Conservation (phyloP, 2,113 vertebrate genomes). For the Phoenicopterus ruber region DNA sequence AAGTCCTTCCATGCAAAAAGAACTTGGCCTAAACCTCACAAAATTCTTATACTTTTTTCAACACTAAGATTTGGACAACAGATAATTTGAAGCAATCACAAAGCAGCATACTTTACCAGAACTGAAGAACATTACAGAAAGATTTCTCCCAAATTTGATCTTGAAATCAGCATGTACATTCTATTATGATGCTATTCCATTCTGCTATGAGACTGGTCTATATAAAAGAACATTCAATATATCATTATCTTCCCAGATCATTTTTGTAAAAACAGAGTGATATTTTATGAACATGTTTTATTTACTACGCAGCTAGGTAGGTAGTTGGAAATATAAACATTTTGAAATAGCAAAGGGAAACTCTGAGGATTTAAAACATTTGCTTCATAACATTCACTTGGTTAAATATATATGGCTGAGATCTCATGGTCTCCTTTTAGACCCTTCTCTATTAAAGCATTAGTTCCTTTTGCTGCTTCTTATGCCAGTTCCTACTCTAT, state of each 20-base stretch:
- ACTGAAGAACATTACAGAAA: background rate
- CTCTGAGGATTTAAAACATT: background rate
- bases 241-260: background rate
- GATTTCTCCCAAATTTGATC: background rate
- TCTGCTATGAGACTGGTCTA: too few species aligned
- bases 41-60: background rate
- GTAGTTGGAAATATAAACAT: background rate
- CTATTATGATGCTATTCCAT: background rate
- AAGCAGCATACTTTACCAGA: background rate
- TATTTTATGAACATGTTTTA: background rate
- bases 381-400: background rate
- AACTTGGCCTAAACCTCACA: background rate
- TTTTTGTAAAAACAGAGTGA: background rate
- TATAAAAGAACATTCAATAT: background rate
- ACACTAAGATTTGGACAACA: background rate
- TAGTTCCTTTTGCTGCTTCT: background rate
- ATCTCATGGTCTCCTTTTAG: background rate
- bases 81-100: background rate
- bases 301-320: background rate
- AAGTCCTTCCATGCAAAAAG: background rate
- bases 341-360: background rate
- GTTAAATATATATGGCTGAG: background rate
- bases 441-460: background rate
- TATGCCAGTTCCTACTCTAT: background rate
- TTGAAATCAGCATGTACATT: background rate